phyloP scores from a whole-genome alignment of 2,888 invertebrate species.

The Drosophila formosana region DNA sequence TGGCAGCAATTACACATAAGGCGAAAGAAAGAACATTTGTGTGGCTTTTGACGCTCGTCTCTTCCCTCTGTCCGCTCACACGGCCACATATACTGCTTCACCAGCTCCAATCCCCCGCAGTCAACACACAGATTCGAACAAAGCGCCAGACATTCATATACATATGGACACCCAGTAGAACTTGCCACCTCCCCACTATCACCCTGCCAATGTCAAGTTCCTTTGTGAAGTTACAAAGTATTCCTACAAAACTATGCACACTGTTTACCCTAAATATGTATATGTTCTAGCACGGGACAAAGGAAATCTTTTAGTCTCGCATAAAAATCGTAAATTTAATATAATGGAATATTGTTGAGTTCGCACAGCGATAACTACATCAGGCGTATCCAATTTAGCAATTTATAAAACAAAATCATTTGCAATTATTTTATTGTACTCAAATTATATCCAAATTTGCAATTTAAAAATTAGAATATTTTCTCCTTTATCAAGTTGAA shows the following conservation, averaged over 20 bases:
- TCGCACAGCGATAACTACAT: background rate
- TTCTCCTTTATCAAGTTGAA: no score
- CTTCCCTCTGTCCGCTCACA: slow-evolving; percentile 42
- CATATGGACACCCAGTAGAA: background rate
- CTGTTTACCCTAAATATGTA: background rate
- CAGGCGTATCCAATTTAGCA: background rate
- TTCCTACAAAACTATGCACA: background rate
- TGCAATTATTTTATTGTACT: no score
- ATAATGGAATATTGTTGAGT: background rate
- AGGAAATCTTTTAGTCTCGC: background rate
- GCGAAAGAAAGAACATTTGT: slow-evolving; percentile 49
- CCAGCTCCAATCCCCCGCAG: slow-evolving; percentile 3
- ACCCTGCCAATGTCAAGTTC: slow-evolving; percentile 16
- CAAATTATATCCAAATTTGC: no score
- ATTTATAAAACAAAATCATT: background rate
- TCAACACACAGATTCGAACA: slow-evolving; percentile 30
- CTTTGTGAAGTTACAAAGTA: background rate
- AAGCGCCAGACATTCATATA: slow-evolving; percentile 24
- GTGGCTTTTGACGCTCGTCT: slow-evolving; percentile 39
- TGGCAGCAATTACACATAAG: slow-evolving; percentile 40
- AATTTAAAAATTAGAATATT: no score
- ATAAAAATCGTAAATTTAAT: background rate
- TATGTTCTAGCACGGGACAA: background rate
- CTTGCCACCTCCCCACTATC: background rate
- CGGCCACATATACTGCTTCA: slow-evolving; percentile 35